phyloP scores from a whole-genome alignment of 2,113 vertebrate genomes.

The Micronycteris hirsuta region DNA sequence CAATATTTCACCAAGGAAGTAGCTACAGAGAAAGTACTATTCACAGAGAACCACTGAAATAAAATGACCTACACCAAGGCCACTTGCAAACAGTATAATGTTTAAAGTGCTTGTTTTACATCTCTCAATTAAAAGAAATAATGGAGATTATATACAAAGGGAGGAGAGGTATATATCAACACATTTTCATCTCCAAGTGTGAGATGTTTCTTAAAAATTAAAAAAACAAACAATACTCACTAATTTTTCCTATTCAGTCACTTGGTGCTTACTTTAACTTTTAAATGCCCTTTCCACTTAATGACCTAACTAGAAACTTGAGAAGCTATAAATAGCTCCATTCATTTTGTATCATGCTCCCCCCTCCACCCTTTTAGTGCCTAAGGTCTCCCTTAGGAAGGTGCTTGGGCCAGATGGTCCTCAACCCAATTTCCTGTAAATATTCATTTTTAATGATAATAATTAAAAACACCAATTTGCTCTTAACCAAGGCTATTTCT shows the following conservation, averaged over 20 bases:
- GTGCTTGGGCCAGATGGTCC: constrained; percentile 46
- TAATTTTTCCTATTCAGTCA: not conserved
- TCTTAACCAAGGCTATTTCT: constrained; percentile 41
- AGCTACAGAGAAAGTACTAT: not conserved
- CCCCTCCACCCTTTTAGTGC: not conserved
- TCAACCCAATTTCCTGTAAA: constrained; percentile 61
- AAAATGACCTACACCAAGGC: not conserved
- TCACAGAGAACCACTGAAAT: not conserved
- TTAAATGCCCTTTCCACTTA: constrained; percentile 38
- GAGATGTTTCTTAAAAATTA: not conserved
- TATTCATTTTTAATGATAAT: constrained; percentile 67
- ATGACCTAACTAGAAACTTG: not conserved
- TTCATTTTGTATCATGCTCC: not conserved
- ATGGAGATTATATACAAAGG: not conserved
- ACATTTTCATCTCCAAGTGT: not conserved
- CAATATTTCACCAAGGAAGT: not conserved
- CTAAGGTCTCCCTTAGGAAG: constrained; percentile 1
- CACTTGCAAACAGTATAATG: not conserved
- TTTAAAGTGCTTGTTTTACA: not conserved
- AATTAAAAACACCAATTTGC: constrained; percentile 67
- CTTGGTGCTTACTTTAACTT: constrained; percentile 1
- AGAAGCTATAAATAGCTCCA: constrained; percentile 33
- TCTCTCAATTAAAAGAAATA: not conserved
- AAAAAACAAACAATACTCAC: not conserved
- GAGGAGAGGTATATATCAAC: not conserved